Evolutionary conservation across 2,888 invertebrate genomes (phyloP).

Genomic region (Eubasilissa splendida): DNA sequence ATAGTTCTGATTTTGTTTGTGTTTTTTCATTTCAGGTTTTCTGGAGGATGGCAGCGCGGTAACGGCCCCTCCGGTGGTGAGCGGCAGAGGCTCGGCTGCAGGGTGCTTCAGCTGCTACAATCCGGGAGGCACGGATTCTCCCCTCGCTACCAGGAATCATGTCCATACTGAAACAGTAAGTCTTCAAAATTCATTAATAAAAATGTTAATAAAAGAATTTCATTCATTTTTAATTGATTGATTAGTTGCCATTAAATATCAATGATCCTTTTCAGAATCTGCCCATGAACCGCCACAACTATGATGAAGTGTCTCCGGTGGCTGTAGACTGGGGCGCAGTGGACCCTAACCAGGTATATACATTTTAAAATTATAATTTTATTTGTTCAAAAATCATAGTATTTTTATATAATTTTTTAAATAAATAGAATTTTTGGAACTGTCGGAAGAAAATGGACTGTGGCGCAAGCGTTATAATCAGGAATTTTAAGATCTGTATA

Average conservation of each 20-base stretch:
- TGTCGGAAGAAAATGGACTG: neutral
- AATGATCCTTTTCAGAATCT: slow-evolving; percentile 47
- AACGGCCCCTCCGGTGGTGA: slow-evolving; percentile 63
- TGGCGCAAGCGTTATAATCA: too few species aligned
- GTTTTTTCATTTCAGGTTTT: slow-evolving; percentile 63
- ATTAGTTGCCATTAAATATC: neutral
- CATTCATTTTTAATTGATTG: neutral
- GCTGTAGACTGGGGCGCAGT: slow-evolving; percentile 54
- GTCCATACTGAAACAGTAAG: slow-evolving; percentile 20
- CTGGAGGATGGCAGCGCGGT: slow-evolving; percentile 70
- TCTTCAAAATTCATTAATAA: neutral
- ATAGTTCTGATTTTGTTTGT: too few species aligned
- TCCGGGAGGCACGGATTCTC: slow-evolving; percentile 61
- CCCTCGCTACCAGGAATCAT: slow-evolving; percentile 57
- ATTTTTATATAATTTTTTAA: too few species aligned
- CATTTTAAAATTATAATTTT: neutral
- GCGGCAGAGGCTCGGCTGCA: slow-evolving; percentile 66
- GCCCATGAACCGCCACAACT: slow-evolving; percentile 52
- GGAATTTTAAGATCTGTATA: too few species aligned
- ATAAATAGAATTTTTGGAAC: neutral
- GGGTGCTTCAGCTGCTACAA: slow-evolving; percentile 60
- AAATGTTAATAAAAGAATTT: too few species aligned
- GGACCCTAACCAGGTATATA: slow-evolving; percentile 51
- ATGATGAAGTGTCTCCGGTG: slow-evolving; percentile 55
- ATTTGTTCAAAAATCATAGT: too few species aligned